Evolutionary conservation across 2,888 invertebrate species (phyloP).

Genomic region (Epistrophella euchroma): DNA sequence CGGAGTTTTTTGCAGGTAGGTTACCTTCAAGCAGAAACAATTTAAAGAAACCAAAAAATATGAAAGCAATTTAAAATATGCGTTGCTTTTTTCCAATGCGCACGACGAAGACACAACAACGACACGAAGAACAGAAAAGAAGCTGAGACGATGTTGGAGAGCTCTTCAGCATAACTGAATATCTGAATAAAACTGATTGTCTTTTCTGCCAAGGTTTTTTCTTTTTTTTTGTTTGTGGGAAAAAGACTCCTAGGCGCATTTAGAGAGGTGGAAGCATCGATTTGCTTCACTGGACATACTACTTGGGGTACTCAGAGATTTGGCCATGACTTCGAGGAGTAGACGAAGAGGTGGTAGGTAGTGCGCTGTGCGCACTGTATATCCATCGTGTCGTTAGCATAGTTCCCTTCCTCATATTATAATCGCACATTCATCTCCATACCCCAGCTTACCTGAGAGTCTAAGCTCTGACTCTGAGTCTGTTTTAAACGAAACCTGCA

Average conservation of each 20-base stretch:
- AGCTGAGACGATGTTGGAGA: conserved; percentile 80
- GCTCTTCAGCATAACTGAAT: conserved; percentile 83
- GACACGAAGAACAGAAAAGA: conserved; percentile 51
- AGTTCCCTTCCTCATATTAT: background rate
- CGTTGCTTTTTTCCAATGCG: conserved; percentile 4
- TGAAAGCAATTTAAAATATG: conserved; percentile 11
- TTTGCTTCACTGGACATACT: conserved; percentile 50
- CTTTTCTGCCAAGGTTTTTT: conserved; percentile 38
- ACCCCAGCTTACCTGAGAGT: background rate
- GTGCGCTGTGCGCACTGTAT: background rate
- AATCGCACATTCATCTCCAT: background rate
- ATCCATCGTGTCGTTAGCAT: background rate
- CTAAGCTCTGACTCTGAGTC: background rate
- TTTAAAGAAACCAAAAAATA: background rate
- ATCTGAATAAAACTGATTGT: conserved; percentile 67
- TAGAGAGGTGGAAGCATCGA: conserved; percentile 47
- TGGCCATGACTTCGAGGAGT: conserved; percentile 33
- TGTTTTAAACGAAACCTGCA: conserved; percentile 4
- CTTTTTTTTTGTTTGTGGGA: conserved; percentile 9
- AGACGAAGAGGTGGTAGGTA: background rate
- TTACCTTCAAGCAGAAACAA: conserved; percentile 12
- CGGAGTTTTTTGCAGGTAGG: background rate
- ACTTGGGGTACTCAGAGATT: background rate
- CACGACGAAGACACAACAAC: conserved; percentile 39
- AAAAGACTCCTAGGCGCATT: background rate